Base-by-base conservation (phyloP, 2,113 vertebrate species). In the Dissostichus mawsoni region DNA sequence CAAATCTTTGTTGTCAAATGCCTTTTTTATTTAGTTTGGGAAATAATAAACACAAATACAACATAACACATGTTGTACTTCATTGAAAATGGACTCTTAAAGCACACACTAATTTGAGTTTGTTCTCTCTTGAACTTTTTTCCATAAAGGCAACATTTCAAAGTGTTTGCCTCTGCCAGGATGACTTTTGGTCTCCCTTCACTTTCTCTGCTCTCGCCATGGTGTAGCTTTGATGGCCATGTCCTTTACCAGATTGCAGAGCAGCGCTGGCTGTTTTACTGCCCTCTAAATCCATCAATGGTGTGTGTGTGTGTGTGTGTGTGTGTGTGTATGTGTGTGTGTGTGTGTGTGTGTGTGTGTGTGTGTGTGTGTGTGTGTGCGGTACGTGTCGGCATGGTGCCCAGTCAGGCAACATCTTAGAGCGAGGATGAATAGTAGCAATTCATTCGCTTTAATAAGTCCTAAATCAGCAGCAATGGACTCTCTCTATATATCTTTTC, bases 161-260 rank as follows among this genome's bases (percentile, higher is more conserved):
- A 33, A 56, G 6, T 56, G n/a, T 10, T 14, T 55, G 3, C 11
- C 20, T 79, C 44, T 65, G 36, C 51, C 41, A 66, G 62, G 51
- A 33, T 47, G 20, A 36, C 52, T 16, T 75, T 56, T 14, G 41
- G 8, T 11, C 36, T 55, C 25, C 47, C 16, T 63, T 9, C 36
- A 2, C 20, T 25, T 47, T 25, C 58, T 72, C 36, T 66, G 9
- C 58, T 51, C 74, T 82, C 52, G 58, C 69, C 71, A 59, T 17
- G 67, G 48, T 45, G 53, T 2, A 4, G 63, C 64, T 82, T 85
- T 89, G 78, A 93, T 87, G 78, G 84, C 50, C 78, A 63, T 84
- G 86, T 92, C 66, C 89, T 91, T 90, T 89, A 88, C 81, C 86
- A 84, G 83, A 94, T 89, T 86, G 88, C 88, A 75, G 70, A 75